These are phyloP conservation scores for Heliothis subflexa DNA, from an alignment of 1,140 invertebrate genomes.

Conservation along the genomic window DNA sequence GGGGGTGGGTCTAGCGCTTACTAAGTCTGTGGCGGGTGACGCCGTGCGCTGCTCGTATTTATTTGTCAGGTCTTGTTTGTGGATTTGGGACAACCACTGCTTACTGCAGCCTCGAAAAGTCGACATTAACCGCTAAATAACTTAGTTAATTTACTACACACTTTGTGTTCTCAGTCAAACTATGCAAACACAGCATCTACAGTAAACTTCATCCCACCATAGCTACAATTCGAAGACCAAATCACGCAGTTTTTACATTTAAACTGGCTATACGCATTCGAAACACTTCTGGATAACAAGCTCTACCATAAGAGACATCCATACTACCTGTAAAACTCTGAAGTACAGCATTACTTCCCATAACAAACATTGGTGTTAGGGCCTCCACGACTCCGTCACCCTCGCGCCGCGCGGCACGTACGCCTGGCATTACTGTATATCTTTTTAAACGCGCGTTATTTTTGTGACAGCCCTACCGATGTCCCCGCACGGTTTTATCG, in stretches of 20 bases:
- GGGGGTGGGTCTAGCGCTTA: slow-evolving; percentile 68
- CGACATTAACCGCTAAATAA: no score
- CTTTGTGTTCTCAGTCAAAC: no score
- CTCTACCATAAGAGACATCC: no score
- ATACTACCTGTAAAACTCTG: neutral
- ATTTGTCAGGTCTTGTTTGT: slow-evolving; percentile 13
- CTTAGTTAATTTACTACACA: no score
- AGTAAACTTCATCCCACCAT: no score
- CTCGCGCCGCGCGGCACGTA: slow-evolving; percentile 31
- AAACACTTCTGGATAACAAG: no score
- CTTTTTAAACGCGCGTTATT: slow-evolving; percentile 54
- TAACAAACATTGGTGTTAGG: neutral
- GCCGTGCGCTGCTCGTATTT: neutral
- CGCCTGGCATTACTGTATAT: slow-evolving; percentile 46
- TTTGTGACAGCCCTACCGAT: slow-evolving; percentile 51
- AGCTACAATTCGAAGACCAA: no score
- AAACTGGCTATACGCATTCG: no score
- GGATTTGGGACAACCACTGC: slow-evolving; percentile 7
- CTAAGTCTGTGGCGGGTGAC: slow-evolving; percentile 53
- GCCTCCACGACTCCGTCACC: neutral
- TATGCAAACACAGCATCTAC: no score
- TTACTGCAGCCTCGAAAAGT: neutral
- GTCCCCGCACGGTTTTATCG: slow-evolving; percentile 23
- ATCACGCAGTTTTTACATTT: no score
- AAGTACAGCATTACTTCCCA: neutral